A percentile compares a stretch with the other conserved stretches of the same genome.
phyloP scores from a whole-genome alignment of 2,888 invertebrate species.

The Sussaba pulchella region DNA sequence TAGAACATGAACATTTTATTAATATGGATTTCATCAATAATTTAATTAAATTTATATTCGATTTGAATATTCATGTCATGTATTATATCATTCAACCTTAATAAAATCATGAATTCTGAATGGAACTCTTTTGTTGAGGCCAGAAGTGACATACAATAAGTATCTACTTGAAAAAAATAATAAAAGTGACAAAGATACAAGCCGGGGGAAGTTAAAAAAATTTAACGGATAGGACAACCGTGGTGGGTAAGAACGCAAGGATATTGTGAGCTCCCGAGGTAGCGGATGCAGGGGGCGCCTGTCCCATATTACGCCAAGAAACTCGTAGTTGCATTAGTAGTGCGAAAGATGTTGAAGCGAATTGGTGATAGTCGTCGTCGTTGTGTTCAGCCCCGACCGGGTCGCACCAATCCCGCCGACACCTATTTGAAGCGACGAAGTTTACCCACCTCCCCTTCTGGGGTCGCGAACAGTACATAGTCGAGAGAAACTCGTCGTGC shows the following conservation, averaged over 20 bases:
- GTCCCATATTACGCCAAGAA: slow-evolving; percentile 48
- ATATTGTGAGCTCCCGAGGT: slow-evolving; percentile 28
- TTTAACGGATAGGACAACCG: neutral
- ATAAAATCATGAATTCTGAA: too few species aligned
- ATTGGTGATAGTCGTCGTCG: neutral
- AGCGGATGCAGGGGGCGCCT: slow-evolving; percentile 15
- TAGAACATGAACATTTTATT: too few species aligned
- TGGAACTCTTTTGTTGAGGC: too few species aligned
- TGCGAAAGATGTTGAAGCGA: neutral
- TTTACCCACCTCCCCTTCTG: slow-evolving; percentile 41
- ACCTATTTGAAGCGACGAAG: slow-evolving; percentile 63
- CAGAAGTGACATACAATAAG: too few species aligned
- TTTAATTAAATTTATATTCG: too few species aligned
- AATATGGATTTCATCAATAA: too few species aligned
- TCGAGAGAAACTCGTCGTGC: slow-evolving; percentile 53
- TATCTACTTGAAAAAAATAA: too few species aligned
- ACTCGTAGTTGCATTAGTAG: slow-evolving; percentile 14
- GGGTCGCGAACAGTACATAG: slow-evolving; percentile 51
- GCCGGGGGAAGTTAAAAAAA: neutral
- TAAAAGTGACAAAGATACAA: too few species aligned
- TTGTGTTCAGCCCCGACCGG: slow-evolving; percentile 38
- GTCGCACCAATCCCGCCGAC: slow-evolving; percentile 34
- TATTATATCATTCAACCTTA: too few species aligned
- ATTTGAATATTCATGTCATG: too few species aligned
- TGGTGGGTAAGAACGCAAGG: neutral